Conservation (phyloP, 2,797 vertebrate species). For the Columba guinea region DNA sequence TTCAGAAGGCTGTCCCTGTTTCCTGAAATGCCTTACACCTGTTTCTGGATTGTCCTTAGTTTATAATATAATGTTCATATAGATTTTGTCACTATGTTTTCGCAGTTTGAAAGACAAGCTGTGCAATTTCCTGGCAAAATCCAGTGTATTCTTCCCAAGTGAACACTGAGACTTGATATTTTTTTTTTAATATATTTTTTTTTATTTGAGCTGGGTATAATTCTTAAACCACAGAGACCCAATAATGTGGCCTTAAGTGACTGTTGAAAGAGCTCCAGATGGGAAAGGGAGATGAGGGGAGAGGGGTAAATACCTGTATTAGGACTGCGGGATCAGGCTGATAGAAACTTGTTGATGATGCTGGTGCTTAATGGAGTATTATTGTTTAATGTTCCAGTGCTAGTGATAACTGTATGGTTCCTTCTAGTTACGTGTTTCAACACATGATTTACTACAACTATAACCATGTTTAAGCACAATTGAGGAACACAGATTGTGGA, state of each 20-base stretch:
- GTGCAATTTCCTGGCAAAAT: slow-evolving; percentile 2
- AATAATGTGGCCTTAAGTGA: not conserved
- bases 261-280: not conserved
- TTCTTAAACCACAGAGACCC: not conserved
- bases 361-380: slow-evolving; percentile 6
- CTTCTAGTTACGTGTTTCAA: slow-evolving; percentile 13
- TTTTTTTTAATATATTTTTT: not conserved
- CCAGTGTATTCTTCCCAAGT: not conserved
- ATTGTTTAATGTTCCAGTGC: slow-evolving; percentile 35
- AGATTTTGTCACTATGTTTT: not conserved
- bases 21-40: slow-evolving; percentile 27
- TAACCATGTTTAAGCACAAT: slow-evolving; percentile 32
- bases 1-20: not conserved
- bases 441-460: slow-evolving; percentile 43
- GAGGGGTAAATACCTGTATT: not conserved
- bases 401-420: not conserved
- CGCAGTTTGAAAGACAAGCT: not conserved
- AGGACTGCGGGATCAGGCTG: not conserved
- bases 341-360: slow-evolving; percentile 26
- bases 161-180: not conserved
- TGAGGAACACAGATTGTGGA: slow-evolving; percentile 8
- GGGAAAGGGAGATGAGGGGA: not conserved
- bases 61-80: not conserved
- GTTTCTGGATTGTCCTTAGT: not conserved
- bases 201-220: not conserved